Evolutionary conservation across 2,113 vertebrate genomes (phyloP), one percentile per base, ranked within the genome.

Genomic region (Steatornis caripensis): DNA sequence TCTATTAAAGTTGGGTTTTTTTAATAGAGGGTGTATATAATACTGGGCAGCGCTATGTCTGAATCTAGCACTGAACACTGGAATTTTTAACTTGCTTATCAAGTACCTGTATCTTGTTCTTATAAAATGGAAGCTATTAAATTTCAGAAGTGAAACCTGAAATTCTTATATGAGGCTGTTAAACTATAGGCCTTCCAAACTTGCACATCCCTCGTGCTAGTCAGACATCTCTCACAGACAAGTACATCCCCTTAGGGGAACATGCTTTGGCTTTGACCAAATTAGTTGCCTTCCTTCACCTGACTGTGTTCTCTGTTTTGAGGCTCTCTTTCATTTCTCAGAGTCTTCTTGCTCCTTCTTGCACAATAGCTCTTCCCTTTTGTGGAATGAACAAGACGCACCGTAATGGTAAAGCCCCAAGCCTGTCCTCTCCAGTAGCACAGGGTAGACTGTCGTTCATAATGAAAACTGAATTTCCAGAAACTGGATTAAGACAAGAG

Each of bases 361-460:
- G 16, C 4, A 12, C 27, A 45, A 4, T 11, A 70, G 51, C 57
- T 62, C 18, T 66, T 54, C 41, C 10, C 13, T 43, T 29, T 8
- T 29, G 9, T 45, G 41, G 46, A 69, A 72, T 9, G 51, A 70
- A 36, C 30, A 24, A 34, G 43, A 64, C 30, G 20, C 9, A 2
- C 30, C 1, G 3, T 3, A 27, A 4, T 3, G 8, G 30, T 6
- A 5, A 51, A 87, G 66, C 41, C 34, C 54, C 12, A 19, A 36
- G 43, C 34, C 36, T 48, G 15, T 12, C n/a, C 51, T 60, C 30
- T 10, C 13, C 27, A 8, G 1, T 4, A 51, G n/a, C 39, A 26
- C 6, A 49, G 18, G 13, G 23, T 3, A 14, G 22, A 4, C 7
- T 29, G 23, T 5, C 45, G 37, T 20, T 48, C 1, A 0, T 11